Evolutionary conservation across 2,888 invertebrate species (phyloP).

Genomic region (Clistopyga incitator): DNA sequence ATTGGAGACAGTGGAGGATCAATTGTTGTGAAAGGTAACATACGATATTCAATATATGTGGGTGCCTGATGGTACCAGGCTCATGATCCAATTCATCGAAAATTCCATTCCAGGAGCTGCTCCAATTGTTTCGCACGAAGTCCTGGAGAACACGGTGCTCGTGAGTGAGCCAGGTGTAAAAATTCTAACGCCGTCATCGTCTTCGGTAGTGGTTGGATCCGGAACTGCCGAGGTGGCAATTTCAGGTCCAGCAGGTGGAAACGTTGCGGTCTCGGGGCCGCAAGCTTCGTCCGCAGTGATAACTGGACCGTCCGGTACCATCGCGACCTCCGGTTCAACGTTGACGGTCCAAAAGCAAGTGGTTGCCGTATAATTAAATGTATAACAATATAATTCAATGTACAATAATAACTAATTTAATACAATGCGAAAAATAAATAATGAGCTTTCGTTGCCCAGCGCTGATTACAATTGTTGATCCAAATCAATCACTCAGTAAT

Average conservation of each 20-base stretch:
- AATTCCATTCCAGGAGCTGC: constrained; percentile 41
- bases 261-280: constrained; percentile 69
- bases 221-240: constrained; percentile 60
- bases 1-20: constrained; percentile 57
- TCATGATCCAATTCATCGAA: background rate
- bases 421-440: background rate
- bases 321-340: constrained; percentile 64
- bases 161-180: constrained; percentile 44
- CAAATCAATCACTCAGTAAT: background rate
- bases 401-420: background rate
- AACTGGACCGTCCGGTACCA: constrained; percentile 72
- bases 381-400: background rate
- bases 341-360: constrained; percentile 36
- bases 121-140: constrained; percentile 46
- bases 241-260: constrained; percentile 69
- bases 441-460: background rate
- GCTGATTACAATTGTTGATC: background rate
- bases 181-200: constrained; percentile 41
- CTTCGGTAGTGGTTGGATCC: constrained; percentile 39
- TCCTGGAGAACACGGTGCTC: constrained; percentile 50
- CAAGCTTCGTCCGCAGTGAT: constrained; percentile 68
- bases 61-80: too few relatives aligned
- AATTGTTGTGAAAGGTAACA: constrained; percentile 43
- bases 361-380: constrained; percentile 11
- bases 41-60: too few relatives aligned